Conservation (phyloP, 2,888 invertebrate genomes). For the Coenonympha arcania region DNA sequence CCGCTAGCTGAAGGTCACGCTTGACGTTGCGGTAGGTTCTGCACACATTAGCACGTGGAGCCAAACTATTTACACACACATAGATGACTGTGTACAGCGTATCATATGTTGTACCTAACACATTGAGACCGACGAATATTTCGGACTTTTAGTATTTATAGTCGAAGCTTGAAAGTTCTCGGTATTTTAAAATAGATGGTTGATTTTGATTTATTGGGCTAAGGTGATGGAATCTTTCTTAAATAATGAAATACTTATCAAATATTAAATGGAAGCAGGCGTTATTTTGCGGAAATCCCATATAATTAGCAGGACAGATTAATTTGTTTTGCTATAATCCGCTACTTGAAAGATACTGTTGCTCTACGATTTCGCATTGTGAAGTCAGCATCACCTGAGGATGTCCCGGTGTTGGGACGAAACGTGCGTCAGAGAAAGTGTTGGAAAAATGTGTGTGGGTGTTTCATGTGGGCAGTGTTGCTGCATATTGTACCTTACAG, state of each 20-base stretch:
- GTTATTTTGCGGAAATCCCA: no score
- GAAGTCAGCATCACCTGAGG: no score
- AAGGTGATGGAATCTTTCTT: not conserved
- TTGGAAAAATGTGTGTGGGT: no score
- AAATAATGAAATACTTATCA: not conserved
- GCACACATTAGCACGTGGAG: slow-evolving; percentile 17
- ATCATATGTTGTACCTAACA: not conserved
- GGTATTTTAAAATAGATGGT: not conserved
- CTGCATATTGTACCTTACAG: no score
- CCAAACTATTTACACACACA: slow-evolving; percentile 9
- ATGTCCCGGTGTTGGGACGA: no score
- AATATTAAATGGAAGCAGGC: no score
- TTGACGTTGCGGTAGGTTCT: slow-evolving; percentile 23
- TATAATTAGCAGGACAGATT: no score
- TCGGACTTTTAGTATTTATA: not conserved
- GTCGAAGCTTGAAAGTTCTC: not conserved
- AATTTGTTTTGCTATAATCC: no score
- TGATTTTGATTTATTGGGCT: not conserved
- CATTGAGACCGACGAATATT: not conserved
- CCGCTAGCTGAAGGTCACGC: slow-evolving; percentile 27
- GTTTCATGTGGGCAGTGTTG: no score
- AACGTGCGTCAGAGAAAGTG: no score
- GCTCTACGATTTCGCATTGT: no score
- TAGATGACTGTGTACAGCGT: not conserved
- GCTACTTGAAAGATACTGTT: no score